These are phyloP conservation scores for Xenopus laevis DNA, from an alignment of 2,113 vertebrate genomes.

Conservation along the genomic window DNA sequence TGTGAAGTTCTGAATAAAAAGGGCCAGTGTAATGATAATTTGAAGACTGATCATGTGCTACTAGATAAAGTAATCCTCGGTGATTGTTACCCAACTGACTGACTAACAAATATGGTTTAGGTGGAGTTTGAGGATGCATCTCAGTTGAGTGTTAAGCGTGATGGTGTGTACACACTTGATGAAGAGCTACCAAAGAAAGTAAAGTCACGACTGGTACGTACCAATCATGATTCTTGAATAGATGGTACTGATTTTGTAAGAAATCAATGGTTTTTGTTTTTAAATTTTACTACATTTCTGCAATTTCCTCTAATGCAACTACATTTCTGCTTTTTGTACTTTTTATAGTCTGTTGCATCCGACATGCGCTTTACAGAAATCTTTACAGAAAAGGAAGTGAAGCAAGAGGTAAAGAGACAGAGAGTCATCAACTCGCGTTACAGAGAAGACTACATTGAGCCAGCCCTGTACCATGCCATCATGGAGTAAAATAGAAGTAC, in stretches of 20 bases:
- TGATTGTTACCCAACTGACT: no score
- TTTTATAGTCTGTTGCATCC: slow-evolving; percentile 86
- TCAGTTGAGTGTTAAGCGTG: slow-evolving; percentile 90
- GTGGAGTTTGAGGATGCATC: slow-evolving; percentile 98
- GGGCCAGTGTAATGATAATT: no score
- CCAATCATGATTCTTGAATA: background rate
- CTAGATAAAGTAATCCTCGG: no score
- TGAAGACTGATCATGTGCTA: no score
- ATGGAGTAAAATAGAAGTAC: slow-evolving; percentile 77
- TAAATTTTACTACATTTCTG: background rate
- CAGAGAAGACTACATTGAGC: slow-evolving; percentile 93
- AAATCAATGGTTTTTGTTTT: background rate
- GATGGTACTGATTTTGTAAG: background rate
- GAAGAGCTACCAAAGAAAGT: slow-evolving; percentile 97
- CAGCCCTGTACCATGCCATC: slow-evolving; percentile 88
- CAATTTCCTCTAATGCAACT: background rate
- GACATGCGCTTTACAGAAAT: slow-evolving; percentile 97
- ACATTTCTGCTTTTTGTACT: slow-evolving; percentile 7
- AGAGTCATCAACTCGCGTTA: slow-evolving; percentile 94
- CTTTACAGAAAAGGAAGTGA: slow-evolving; percentile 85
- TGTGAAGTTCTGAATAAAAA: no score
- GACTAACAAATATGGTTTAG: slow-evolving; percentile 54
- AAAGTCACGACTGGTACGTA: slow-evolving; percentile 87
- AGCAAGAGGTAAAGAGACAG: slow-evolving; percentile 89
- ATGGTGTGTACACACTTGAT: slow-evolving; percentile 92